A percentile compares a stretch with the other conserved stretches of the same genome.
phyloP scores from a whole-genome alignment of 2,797 vertebrate genomes.

The Channa striata region DNA sequence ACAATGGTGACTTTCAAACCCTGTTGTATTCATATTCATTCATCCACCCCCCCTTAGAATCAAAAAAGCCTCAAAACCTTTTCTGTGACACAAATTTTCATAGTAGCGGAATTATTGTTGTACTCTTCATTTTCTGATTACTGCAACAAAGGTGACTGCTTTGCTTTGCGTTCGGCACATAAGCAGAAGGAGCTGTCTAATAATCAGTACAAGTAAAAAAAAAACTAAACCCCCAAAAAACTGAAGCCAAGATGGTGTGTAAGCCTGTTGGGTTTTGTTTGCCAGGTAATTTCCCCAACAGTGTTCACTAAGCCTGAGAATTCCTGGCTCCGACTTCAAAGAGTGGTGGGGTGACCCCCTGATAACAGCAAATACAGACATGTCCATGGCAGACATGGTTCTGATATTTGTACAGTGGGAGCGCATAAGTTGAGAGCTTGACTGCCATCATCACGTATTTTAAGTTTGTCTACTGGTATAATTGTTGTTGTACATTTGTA shows the following conservation, averaged over 20 bases:
- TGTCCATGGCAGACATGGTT: conserved; percentile 59
- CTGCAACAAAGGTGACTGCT: background rate
- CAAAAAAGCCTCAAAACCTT: background rate
- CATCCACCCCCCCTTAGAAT: background rate
- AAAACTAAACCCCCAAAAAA: conserved; percentile 33
- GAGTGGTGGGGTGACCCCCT: conserved; percentile 65
- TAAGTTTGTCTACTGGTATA: background rate
- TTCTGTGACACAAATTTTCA: conserved; percentile 5
- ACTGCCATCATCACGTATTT: conserved; percentile 10
- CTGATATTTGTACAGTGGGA: conserved; percentile 11
- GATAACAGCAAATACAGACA: conserved; percentile 76
- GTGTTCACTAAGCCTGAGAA: conserved; percentile 75
- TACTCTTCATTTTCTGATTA: conserved; percentile 7
- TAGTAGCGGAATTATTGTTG: conserved; percentile 1
- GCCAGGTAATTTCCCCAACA: conserved; percentile 74
- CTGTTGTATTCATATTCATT: background rate
- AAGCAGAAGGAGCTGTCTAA: conserved; percentile 28
- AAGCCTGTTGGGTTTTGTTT: conserved; percentile 64
- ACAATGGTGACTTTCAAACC: background rate
- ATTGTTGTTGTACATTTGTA: background rate
- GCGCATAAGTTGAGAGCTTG: conserved; percentile 22
- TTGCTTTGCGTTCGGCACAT: conserved; percentile 7
- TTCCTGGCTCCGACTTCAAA: conserved; percentile 82
- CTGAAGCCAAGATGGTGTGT: conserved; percentile 51
- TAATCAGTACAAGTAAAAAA: conserved; percentile 36